Conservation (phyloP, 2,113 vertebrate species). For the Varanus salvator region DNA sequence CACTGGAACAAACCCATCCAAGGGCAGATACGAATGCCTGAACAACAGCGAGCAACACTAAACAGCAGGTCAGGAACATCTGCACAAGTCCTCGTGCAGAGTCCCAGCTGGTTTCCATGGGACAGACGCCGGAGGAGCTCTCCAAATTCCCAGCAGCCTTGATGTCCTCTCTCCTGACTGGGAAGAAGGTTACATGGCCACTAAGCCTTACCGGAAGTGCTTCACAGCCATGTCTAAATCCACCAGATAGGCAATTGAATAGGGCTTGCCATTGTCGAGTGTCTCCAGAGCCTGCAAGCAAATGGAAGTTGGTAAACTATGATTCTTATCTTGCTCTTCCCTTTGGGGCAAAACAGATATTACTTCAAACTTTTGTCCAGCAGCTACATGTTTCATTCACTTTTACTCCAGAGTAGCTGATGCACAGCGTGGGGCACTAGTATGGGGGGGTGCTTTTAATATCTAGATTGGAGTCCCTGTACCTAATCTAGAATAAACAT, state of each 20-base stretch:
- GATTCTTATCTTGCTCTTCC: not conserved
- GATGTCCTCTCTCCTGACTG: not conserved
- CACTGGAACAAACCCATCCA: not conserved
- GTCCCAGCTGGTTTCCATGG: not conserved
- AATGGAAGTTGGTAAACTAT: not conserved
- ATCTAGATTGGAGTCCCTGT: too few species aligned
- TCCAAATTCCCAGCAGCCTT: too few species aligned
- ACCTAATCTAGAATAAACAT: too few species aligned
- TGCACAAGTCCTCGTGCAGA: not conserved
- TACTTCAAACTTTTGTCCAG: too few species aligned
- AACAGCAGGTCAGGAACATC: not conserved
- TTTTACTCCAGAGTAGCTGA: too few species aligned
- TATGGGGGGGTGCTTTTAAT: too few species aligned
- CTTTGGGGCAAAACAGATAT: not conserved
- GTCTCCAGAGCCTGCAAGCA: constrained; percentile 90
- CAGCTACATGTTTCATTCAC: too few species aligned
- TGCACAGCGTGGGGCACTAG: too few species aligned
- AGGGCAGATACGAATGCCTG: not conserved
- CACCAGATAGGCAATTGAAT: constrained; percentile 84
- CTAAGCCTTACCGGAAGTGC: constrained; percentile 82
- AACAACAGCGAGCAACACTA: too few species aligned
- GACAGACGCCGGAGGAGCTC: too few species aligned
- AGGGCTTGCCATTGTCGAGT: constrained; percentile 96
- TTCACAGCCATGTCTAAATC: constrained; percentile 91
- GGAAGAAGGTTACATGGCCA: not conserved